These are phyloP conservation scores for Dreissena polymorpha DNA, from an alignment of 1,140 invertebrate species.

Conservation along the genomic window DNA sequence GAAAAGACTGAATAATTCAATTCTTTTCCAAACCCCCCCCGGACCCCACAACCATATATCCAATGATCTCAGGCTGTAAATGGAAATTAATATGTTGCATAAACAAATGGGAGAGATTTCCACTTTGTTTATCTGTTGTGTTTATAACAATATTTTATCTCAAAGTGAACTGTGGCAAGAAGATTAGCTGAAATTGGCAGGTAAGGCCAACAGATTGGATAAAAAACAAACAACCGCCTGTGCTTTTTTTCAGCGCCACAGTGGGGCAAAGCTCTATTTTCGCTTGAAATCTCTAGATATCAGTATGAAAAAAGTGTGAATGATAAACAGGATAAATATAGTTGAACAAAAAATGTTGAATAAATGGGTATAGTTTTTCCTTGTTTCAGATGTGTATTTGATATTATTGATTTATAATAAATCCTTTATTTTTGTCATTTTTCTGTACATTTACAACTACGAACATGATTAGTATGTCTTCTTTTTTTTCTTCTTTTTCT, in stretches of 20 bases:
- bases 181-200: conserved; percentile 43
- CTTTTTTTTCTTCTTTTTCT: no score
- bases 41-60: no score
- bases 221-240: background rate
- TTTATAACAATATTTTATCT: conserved; percentile 57
- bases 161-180: conserved; percentile 46
- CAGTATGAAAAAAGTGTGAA: background rate
- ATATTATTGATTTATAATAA: no score
- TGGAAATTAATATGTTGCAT: conserved; percentile 54
- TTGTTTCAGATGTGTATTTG: no score
- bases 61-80: background rate
- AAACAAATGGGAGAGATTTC: conserved; percentile 43
- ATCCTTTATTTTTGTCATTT: no score
- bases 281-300: no score
- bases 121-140: conserved; percentile 56
- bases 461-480: no score
- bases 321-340: conserved; percentile 1
- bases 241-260: background rate
- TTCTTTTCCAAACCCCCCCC: no score
- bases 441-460: no score
- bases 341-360: background rate
- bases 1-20: no score
- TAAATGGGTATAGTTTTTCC: background rate
- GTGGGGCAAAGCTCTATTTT: background rate
- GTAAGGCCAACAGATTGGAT: conserved; percentile 1